Evolutionary conservation across 1,140 invertebrate genomes (phyloP).

Genomic region (Thaumetopoea pityocampa): DNA sequence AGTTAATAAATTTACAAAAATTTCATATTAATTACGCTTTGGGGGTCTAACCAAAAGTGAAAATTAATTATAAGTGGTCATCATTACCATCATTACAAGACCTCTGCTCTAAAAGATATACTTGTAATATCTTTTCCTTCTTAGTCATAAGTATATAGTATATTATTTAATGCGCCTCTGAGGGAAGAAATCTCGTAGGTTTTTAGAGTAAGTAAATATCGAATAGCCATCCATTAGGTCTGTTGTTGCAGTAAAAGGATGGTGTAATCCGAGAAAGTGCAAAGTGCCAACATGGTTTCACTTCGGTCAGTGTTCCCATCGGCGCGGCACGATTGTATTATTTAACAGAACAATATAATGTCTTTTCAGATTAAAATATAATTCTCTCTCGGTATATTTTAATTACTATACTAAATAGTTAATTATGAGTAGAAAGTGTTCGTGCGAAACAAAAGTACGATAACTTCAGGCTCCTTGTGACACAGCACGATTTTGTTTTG

Average conservation of each 20-base stretch:
- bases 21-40: no score
- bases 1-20: no score
- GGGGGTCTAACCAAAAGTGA: no score
- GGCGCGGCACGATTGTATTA: slow-evolving; percentile 8
- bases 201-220: no score
- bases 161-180: no score
- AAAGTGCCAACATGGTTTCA: slow-evolving; percentile 10
- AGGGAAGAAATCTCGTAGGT: no score
- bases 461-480: slow-evolving; percentile 3
- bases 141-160: no score
- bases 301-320: slow-evolving; percentile 5
- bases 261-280: slow-evolving; percentile 12
- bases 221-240: no score
- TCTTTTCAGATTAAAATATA: slow-evolving; percentile 6
- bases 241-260: slow-evolving; percentile 7
- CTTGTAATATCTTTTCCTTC: no score
- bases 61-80: no score
- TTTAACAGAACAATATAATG: slow-evolving; percentile 10
- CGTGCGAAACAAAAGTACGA: background rate
- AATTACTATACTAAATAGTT: slow-evolving; percentile 3
- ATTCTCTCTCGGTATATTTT: slow-evolving; percentile 4
- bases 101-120: no score
- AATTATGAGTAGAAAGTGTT: slow-evolving; percentile 6
- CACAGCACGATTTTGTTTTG: slow-evolving; percentile 3
- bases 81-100: no score